Evolutionary conservation across 1,140 invertebrate genomes (phyloP).

Genomic region (Akabosia matsudoensis): DNA sequence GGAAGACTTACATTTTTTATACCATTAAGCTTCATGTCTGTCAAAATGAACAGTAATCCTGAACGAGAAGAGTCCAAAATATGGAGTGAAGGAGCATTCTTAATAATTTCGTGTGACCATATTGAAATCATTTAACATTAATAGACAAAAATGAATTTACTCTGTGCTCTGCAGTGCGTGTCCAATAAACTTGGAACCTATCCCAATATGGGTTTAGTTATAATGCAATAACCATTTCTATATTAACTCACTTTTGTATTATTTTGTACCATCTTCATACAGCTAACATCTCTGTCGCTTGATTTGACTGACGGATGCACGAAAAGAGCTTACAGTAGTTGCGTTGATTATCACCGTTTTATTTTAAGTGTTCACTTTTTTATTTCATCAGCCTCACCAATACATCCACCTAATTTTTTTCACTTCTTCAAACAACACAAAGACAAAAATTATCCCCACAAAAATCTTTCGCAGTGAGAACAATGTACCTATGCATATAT

Average conservation of each 20-base stretch:
- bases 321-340: constrained; percentile 3
- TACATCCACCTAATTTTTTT: neutral
- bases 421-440: neutral
- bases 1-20: neutral
- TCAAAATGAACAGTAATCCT: neutral
- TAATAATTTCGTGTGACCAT: too few relatives aligned
- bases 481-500: neutral
- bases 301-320: neutral
- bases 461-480: neutral
- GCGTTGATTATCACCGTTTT: neutral
- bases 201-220: neutral
- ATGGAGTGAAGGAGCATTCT: neutral
- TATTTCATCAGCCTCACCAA: neutral
- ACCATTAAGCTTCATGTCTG: neutral
- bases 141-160: too few relatives aligned
- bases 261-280: too few relatives aligned
- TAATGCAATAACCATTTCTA: too few relatives aligned
- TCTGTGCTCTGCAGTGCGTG: too few relatives aligned
- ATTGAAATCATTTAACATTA: too few relatives aligned
- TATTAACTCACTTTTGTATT: too few relatives aligned
- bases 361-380: constrained; percentile 22
- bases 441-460: constrained; percentile 6
- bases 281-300: too few relatives aligned
- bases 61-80: neutral
- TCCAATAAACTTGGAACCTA: neutral